phyloP scores from a whole-genome alignment of 2,888 invertebrate genomes.

The Rhamnusium bicolor region DNA sequence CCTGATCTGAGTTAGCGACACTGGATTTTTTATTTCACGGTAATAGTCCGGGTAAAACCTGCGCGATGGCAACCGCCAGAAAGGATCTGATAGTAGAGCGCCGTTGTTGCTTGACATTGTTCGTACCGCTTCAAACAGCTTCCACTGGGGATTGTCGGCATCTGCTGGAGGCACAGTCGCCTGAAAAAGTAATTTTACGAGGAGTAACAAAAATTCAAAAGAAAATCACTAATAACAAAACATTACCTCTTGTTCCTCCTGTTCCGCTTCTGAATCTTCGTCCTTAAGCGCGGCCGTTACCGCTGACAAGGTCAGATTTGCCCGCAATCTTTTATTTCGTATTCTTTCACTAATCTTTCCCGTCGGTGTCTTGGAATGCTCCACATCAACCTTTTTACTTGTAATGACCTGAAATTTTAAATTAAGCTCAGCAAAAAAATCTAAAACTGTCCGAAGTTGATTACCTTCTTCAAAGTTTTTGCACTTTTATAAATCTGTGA shows the following conservation, averaged over 20 bases:
- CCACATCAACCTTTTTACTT: constrained; percentile 81
- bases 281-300: constrained; percentile 76
- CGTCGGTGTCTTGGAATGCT: constrained; percentile 72
- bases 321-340: constrained; percentile 75
- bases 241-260: constrained; percentile 70
- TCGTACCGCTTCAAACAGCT: constrained; percentile 88
- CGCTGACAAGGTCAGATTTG: constrained; percentile 74
- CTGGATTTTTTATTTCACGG: constrained; percentile 95
- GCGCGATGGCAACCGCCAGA: constrained; percentile 93
- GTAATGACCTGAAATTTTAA: constrained; percentile 73
- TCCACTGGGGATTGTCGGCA: constrained; percentile 89
- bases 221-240: not conserved
- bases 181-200: not conserved
- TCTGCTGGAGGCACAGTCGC: constrained; percentile 49
- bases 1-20: constrained; percentile 93
- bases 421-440: constrained; percentile 27
- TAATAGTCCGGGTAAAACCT: constrained; percentile 97
- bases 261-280: constrained; percentile 78
- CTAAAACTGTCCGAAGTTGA: not conserved
- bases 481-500: constrained; percentile 98
- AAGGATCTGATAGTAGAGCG: constrained; percentile 90
- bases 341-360: constrained; percentile 75
- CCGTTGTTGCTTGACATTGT: constrained; percentile 78
- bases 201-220: not conserved
- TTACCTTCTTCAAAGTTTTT: constrained; percentile 87